phyloP scores from a whole-genome alignment of 2,888 invertebrate genomes.

The Aradus depressus region DNA sequence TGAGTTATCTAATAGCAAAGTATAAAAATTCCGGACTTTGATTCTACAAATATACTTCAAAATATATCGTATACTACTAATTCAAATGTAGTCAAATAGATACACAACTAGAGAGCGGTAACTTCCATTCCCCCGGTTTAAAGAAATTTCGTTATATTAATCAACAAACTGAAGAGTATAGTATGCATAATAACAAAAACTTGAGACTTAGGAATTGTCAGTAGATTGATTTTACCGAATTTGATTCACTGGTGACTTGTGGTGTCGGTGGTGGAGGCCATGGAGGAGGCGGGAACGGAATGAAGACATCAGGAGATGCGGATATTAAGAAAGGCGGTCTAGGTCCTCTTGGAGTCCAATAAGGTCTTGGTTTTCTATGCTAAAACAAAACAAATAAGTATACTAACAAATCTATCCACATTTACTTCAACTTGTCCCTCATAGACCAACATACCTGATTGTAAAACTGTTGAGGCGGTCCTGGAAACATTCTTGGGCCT shows the following conservation, averaged over 20 bases:
- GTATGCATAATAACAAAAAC: not conserved
- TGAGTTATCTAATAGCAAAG: too few relatives aligned
- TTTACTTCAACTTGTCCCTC: not conserved
- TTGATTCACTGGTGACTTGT: slow-evolving; percentile 11
- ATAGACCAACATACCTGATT: slow-evolving; percentile 12
- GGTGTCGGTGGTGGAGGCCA: slow-evolving; percentile 10
- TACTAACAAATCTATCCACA: not conserved
- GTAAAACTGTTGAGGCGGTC: slow-evolving; percentile 19
- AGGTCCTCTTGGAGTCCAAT: slow-evolving; percentile 6
- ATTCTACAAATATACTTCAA: too few relatives aligned
- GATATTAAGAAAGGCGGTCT: slow-evolving; percentile 4
- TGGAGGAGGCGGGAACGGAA: slow-evolving; percentile 12
- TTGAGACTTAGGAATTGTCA: not conserved
- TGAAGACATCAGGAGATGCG: slow-evolving; percentile 7
- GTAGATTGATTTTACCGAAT: not conserved
- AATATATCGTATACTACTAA: too few relatives aligned
- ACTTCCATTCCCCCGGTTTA: too few relatives aligned
- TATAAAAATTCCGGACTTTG: too few relatives aligned
- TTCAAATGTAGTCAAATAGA: too few relatives aligned
- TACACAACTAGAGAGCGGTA: too few relatives aligned
- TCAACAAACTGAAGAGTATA: not conserved
- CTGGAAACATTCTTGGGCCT: slow-evolving; percentile 14
- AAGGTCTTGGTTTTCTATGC: not conserved
- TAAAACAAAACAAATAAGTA: not conserved
- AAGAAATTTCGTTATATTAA: not conserved